Conservation (phyloP, 2,797 vertebrate species). For the Poeciliopsis turneri region DNA sequence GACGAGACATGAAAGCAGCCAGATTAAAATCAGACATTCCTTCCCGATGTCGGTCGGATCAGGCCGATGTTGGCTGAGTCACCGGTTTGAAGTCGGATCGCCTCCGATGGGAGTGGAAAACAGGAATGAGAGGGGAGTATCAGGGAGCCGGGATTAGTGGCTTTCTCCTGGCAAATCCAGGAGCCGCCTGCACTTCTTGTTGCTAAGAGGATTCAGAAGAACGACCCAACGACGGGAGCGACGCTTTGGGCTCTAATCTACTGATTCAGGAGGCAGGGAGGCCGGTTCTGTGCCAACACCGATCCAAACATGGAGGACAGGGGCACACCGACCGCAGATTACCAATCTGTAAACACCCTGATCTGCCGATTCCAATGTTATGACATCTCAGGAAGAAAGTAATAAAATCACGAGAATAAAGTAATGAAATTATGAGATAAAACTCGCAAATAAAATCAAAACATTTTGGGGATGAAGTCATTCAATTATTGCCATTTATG, state of each 20-base stretch:
- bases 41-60: constrained; percentile 43
- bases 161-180: constrained; percentile 55
- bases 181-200: constrained; percentile 65
- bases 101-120: constrained; percentile 47
- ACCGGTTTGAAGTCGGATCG: constrained; percentile 46
- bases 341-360: too few species aligned
- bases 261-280: constrained; percentile 47
- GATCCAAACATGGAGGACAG: constrained; percentile 40
- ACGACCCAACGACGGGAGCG: constrained; percentile 69
- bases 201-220: constrained; percentile 75
- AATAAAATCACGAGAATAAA: too few species aligned
- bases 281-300: constrained; percentile 30
- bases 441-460: too few species aligned
- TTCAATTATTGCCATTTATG: too few species aligned
- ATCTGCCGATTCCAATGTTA: too few species aligned
- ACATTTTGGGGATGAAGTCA: too few species aligned
- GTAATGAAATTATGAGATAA: too few species aligned
- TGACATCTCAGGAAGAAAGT: too few species aligned
- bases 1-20: constrained; percentile 31
- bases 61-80: constrained; percentile 59
- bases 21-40: constrained; percentile 47
- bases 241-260: constrained; percentile 69
- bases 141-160: constrained; percentile 60
- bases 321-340: neutral
- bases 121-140: constrained; percentile 36